phyloP scores from a whole-genome alignment of 2,888 invertebrate species.

The Anaspis maculata region DNA sequence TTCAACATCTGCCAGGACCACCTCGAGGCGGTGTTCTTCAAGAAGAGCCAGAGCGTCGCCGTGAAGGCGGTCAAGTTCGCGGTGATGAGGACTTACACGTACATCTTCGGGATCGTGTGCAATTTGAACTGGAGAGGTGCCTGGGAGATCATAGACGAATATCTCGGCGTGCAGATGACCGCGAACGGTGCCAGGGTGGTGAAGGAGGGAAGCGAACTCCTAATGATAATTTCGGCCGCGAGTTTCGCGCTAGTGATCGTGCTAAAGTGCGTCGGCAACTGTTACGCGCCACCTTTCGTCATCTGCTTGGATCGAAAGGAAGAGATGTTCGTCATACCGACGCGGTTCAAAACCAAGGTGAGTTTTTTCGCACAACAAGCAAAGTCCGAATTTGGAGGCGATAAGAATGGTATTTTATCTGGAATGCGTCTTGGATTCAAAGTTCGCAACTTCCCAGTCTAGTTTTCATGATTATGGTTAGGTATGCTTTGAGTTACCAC shows the following conservation, averaged over 20 bases:
- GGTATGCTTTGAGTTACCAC: no score
- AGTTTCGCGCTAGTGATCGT: constrained; percentile 24
- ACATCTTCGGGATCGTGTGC: constrained; percentile 44
- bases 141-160: constrained; percentile 36
- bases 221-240: constrained; percentile 8
- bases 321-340: constrained; percentile 52
- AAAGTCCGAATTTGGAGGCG: no score
- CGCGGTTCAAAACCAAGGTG: constrained; percentile 46
- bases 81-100: constrained; percentile 40
- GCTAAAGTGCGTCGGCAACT: constrained; percentile 46
- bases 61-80: constrained; percentile 14
- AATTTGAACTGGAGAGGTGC: constrained; percentile 48
- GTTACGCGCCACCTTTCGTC: constrained; percentile 51
- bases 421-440: no score
- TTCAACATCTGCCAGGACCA: constrained; percentile 49
- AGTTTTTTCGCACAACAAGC: no score
- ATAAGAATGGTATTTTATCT: no score
- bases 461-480: no score
- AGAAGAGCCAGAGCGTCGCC: constrained; percentile 8
- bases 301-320: constrained; percentile 51
- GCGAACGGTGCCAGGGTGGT: constrained; percentile 13
- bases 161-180: constrained; percentile 14
- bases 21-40: constrained; percentile 31
- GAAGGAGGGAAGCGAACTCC: constrained; percentile 4
- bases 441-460: no score